Evolutionary conservation across 2,888 invertebrate genomes (phyloP).

Genomic region (Leptopterna dolabrata): DNA sequence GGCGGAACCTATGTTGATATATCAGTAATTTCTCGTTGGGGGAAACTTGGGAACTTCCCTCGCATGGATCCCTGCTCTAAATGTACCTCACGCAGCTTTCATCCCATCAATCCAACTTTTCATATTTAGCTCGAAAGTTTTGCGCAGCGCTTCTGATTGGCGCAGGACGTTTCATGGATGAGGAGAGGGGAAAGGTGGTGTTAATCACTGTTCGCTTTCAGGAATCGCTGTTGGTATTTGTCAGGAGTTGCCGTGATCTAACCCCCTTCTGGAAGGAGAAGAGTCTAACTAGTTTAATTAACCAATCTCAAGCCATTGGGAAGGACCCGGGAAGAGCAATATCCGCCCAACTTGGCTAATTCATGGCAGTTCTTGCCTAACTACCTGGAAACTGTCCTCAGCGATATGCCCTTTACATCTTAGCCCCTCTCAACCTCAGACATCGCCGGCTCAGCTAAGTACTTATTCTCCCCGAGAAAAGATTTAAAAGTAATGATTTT

Average conservation of each 20-base stretch:
- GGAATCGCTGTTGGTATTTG: conserved; percentile 16
- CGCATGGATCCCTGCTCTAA: background rate
- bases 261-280: background rate
- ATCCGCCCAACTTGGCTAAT: conserved; percentile 39
- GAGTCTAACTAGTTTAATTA: conserved; percentile 42
- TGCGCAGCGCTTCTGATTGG: background rate
- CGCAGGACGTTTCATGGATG: background rate
- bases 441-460: background rate
- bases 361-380: conserved; percentile 36
- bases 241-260: conserved; percentile 21
- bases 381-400: conserved; percentile 23
- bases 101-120: conserved; percentile 17
- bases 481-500: too few species aligned
- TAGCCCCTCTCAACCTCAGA: background rate
- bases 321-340: conserved; percentile 7
- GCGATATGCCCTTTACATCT: conserved; percentile 6
- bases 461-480: too few species aligned
- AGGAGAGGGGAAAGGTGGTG: background rate
- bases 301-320: conserved; percentile 16
- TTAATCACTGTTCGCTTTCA: conserved; percentile 12
- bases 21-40: too few species aligned
- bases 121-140: background rate
- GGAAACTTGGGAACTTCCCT: background rate
- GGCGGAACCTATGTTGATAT: too few species aligned
- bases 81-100: background rate